Percentiles rank a stretch among this genome's conserved stretches.
phyloP scores from a whole-genome alignment of 1,140 invertebrate genomes.

The Zaprionus gabonicus region DNA sequence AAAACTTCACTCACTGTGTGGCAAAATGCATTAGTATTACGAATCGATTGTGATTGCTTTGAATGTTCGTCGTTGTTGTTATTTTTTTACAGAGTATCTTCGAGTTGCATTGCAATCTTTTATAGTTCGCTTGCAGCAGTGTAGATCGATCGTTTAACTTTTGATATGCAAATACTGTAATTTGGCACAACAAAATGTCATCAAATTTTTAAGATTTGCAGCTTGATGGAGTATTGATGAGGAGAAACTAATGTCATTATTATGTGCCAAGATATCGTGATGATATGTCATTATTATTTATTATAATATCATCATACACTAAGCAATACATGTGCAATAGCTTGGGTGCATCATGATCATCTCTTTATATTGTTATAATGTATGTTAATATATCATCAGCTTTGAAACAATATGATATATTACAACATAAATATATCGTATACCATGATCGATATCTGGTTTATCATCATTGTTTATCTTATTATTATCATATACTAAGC shows the following conservation, averaged over 20 bases:
- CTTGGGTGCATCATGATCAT: too few species aligned
- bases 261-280: not conserved
- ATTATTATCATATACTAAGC: too few species aligned
- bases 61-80: not conserved
- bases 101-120: not conserved
- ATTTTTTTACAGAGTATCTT: not conserved
- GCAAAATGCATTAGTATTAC: conserved; percentile 1
- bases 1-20: conserved; percentile 5
- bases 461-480: too few species aligned
- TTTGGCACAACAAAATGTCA: not conserved
- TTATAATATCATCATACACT: not conserved
- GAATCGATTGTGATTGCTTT: not conserved
- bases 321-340: too few species aligned
- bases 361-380: too few species aligned
- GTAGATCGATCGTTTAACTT: not conserved
- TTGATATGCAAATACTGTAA: not conserved
- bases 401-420: too few species aligned
- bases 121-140: not conserved
- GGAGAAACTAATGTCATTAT: not conserved
- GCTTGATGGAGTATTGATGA: not conserved
- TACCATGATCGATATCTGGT: too few species aligned
- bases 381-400: too few species aligned
- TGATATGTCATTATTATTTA: not conserved
- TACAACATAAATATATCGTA: too few species aligned
- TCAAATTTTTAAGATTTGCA: not conserved